phyloP scores from a whole-genome alignment of 2,797 vertebrate genomes.

The Paguma larvata region DNA sequence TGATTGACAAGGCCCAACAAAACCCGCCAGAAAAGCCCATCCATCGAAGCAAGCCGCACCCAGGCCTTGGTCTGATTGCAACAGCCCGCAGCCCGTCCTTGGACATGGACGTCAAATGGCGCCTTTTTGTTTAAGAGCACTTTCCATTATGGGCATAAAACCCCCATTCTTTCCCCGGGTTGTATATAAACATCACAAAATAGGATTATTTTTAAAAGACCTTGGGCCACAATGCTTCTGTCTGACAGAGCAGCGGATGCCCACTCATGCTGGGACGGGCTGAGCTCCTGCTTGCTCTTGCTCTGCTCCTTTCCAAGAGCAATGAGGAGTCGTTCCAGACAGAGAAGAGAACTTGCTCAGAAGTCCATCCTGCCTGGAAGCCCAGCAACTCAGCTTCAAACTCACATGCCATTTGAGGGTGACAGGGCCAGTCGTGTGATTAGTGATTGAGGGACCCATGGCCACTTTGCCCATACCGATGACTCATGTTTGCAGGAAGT shows the following conservation, averaged over 20 bases:
- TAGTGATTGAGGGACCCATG: not conserved
- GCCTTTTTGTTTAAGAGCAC: constrained; percentile 59
- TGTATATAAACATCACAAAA: constrained; percentile 77
- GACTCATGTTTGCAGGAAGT: not conserved
- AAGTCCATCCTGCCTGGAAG: not conserved
- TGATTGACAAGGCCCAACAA: constrained; percentile 40
- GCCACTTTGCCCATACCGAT: not conserved
- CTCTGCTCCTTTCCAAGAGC: not conserved
- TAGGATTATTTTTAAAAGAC: constrained; percentile 74
- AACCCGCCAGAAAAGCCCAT: constrained; percentile 4
- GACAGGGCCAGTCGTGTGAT: not conserved
- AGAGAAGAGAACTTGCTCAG: not conserved
- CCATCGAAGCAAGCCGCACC: not conserved
- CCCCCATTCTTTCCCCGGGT: constrained; percentile 39
- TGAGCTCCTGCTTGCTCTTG: not conserved
- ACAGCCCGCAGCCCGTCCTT: constrained; percentile 39
- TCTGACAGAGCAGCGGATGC: not conserved
- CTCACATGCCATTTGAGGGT: not conserved
- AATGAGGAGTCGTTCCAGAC: not conserved
- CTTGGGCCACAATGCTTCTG: constrained; percentile 66
- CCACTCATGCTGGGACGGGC: fast-evolving
- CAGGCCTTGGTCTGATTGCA: not conserved
- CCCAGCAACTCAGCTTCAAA: not conserved
- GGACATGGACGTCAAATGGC: constrained; percentile 42
- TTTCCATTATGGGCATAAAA: constrained; percentile 66